Conservation (phyloP, 2,888 invertebrate species). For the Carcina quercana region DNA sequence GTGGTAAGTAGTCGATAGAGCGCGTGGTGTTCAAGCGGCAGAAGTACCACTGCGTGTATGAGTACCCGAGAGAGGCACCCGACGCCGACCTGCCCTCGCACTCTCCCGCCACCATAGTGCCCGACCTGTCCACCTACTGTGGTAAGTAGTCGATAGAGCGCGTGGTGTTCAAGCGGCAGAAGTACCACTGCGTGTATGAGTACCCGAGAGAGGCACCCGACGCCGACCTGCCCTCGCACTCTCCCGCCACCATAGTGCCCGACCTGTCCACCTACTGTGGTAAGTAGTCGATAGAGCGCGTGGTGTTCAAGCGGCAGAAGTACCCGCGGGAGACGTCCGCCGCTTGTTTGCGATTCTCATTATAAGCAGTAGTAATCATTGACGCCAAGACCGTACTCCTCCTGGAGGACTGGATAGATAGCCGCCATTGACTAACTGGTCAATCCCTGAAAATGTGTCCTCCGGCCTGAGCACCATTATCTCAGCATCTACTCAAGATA, state of each 20-base stretch:
- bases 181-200: slow-evolving; percentile 89
- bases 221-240: slow-evolving; percentile 40
- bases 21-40: slow-evolving; percentile 88
- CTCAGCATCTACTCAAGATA: too few species aligned
- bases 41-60: slow-evolving; percentile 88
- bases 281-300: too few species aligned
- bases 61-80: slow-evolving; percentile 83
- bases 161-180: slow-evolving; percentile 88
- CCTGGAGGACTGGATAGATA: too few species aligned
- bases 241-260: slow-evolving; percentile 50
- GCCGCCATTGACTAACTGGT: too few species aligned
- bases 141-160: slow-evolving; percentile 75
- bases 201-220: slow-evolving; percentile 82
- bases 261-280: slow-evolving; percentile 74
- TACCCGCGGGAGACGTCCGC: too few species aligned
- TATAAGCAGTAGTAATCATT: too few species aligned
- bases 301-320: too few species aligned
- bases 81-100: slow-evolving; percentile 47
- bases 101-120: slow-evolving; percentile 50
- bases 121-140: slow-evolving; percentile 71
- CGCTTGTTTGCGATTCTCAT: too few species aligned
- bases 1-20: slow-evolving; percentile 71
- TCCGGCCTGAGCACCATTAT: too few species aligned
- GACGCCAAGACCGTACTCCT: too few species aligned
- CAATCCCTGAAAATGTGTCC: too few species aligned